Conservation (phyloP, 2,113 vertebrate genomes). For the Dascyllus trimaculatus region DNA sequence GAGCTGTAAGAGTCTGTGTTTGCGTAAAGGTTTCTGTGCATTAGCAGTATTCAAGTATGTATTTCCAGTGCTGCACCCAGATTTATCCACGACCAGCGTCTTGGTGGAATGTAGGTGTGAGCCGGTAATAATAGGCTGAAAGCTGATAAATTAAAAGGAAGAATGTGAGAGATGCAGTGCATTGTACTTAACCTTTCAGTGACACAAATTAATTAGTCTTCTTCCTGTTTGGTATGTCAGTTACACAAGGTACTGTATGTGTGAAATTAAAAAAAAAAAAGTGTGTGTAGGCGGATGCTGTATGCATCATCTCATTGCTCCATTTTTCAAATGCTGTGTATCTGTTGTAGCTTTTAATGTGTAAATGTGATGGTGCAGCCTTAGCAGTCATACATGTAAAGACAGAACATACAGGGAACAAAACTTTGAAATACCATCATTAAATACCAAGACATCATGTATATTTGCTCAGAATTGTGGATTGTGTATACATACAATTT, state of each 20-base stretch:
- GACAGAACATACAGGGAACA: background rate
- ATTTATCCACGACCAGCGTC: background rate
- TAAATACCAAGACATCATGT: background rate
- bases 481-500: background rate
- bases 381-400: slow-evolving; percentile 7
- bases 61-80: background rate
- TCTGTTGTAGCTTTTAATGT: slow-evolving; percentile 13
- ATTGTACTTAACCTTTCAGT: slow-evolving; percentile 12
- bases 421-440: slow-evolving; percentile 33
- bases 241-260: background rate
- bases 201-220: slow-evolving; percentile 9
- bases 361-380: slow-evolving; percentile 27
- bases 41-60: background rate
- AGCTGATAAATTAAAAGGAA: background rate
- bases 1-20: slow-evolving; percentile 16
- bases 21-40: background rate
- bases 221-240: slow-evolving; percentile 15
- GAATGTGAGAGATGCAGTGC: background rate
- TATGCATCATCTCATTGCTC: slow-evolving; percentile 10
- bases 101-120: background rate
- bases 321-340: background rate
- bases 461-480: background rate
- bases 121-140: background rate
- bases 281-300: background rate
- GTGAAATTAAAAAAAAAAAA: background rate